Conservation (phyloP, 1,140 invertebrate species). For the Oppia nitens region DNA sequence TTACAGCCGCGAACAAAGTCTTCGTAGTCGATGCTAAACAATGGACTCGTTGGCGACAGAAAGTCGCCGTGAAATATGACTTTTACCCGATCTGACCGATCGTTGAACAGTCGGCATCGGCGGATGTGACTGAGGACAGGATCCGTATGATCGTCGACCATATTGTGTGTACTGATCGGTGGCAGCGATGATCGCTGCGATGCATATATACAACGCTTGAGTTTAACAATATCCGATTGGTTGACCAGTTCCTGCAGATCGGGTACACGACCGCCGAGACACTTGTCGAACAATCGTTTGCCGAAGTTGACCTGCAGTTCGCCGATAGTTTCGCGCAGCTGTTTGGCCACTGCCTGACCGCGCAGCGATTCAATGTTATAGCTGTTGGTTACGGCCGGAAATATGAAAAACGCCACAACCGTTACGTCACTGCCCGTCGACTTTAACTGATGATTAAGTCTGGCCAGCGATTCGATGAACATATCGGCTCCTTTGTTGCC, state of each 20-base stretch:
- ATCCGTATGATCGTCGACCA: constrained; percentile 81
- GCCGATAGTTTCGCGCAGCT: constrained; percentile 82
- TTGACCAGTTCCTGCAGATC: constrained; percentile 59
- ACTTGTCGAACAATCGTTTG: constrained; percentile 83
- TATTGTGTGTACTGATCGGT: constrained; percentile 95
- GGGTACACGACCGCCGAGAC: constrained; percentile 73
- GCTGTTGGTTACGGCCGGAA: constrained; percentile 92
- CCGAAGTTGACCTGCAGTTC: constrained; percentile 87
- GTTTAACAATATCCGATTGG: constrained; percentile 83
- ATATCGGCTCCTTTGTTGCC: constrained; percentile 98
- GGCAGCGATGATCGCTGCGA: constrained; percentile 76
- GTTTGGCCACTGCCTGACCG: constrained; percentile 93
- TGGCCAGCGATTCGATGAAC: constrained; percentile 89
- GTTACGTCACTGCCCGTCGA: constrained; percentile 70
- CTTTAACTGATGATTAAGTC: constrained; percentile 92
- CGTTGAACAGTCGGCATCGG: constrained; percentile 88
- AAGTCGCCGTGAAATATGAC: constrained; percentile 99
- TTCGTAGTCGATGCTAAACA: constrained; percentile 96
- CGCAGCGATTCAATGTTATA: constrained; percentile 97
- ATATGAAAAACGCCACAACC: constrained; percentile 95
- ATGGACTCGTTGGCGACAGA: constrained; percentile 87
- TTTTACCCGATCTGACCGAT: constrained; percentile 84
- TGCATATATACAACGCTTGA: constrained; percentile 91
- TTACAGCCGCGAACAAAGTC: constrained; percentile 98
- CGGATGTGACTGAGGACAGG: constrained; percentile 72